Percentiles rank a stretch among this genome's conserved stretches.
Evolutionary conservation across 2,797 vertebrate species (phyloP).

Genomic region (Gymnoscopelus microlampas): DNA sequence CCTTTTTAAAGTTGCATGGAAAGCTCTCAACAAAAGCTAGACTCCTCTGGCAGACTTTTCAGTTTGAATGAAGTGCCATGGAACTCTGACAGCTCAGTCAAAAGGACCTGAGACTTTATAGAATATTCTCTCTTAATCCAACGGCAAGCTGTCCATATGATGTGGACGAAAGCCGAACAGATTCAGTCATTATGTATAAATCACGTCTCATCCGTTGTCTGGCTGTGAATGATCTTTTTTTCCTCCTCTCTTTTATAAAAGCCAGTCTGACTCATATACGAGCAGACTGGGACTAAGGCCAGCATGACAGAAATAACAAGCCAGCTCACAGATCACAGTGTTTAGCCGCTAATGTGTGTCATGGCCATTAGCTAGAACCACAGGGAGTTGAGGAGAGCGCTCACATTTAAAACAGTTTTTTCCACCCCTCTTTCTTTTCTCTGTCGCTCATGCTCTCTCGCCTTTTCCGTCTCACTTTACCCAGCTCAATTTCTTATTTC

Average conservation of each 20-base stretch:
- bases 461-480: neutral
- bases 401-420: constrained; percentile 10
- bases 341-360: constrained; percentile 52
- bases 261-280: constrained; percentile 13
- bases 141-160: neutral
- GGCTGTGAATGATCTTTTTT: constrained; percentile 1
- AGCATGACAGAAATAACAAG: constrained; percentile 20
- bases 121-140: neutral
- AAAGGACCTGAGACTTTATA: neutral
- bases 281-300: constrained; percentile 22
- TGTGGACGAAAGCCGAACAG: neutral
- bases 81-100: neutral
- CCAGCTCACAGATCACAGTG: constrained; percentile 23
- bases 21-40: neutral
- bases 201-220: neutral
- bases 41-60: neutral
- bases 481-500: neutral
- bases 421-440: neutral
- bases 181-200: neutral
- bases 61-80: neutral
- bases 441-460: constrained; percentile 25
- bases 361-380: constrained; percentile 26
- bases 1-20: neutral
- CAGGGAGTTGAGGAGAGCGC: neutral
- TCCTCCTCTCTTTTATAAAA: constrained; percentile 11